Percentiles rank a stretch among this genome's conserved stretches.
These are phyloP conservation scores for Sthenelais limicola DNA, from an alignment of 2,888 invertebrate species.

Conservation along the genomic window DNA sequence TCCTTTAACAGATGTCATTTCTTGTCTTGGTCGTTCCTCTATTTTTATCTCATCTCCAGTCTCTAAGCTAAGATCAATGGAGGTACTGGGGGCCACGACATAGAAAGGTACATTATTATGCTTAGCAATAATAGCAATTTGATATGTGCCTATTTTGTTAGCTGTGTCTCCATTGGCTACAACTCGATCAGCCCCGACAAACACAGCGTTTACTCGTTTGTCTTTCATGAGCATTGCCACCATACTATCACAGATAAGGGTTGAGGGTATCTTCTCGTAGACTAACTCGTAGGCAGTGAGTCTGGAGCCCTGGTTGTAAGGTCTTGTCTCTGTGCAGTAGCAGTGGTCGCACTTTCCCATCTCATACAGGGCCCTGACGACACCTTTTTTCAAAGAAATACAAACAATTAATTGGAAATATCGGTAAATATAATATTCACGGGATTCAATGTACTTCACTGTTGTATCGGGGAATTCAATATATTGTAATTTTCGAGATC, in stretches of 20 bases:
- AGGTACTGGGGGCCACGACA: slow-evolving; percentile 91
- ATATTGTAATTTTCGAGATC: too few relatives aligned
- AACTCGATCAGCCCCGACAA: slow-evolving; percentile 98
- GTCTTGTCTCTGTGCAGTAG: slow-evolving; percentile 97
- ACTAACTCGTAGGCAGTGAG: slow-evolving; percentile 96
- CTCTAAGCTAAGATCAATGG: slow-evolving; percentile 86
- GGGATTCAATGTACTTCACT: background rate
- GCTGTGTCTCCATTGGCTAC: slow-evolving; percentile 98
- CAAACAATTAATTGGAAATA: background rate
- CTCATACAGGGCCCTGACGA: slow-evolving; percentile 87
- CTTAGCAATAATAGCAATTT: slow-evolving; percentile 91
- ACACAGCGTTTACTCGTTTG: slow-evolving; percentile 88
- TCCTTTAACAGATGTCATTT: slow-evolving; percentile 93
- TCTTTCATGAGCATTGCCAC: slow-evolving; percentile 91
- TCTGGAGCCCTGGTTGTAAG: slow-evolving; percentile 92
- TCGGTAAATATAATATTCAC: background rate
- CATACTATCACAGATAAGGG: slow-evolving; percentile 95
- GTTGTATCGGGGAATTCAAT: background rate
- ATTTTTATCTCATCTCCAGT: slow-evolving; percentile 91
- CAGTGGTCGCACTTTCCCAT: slow-evolving; percentile 80
- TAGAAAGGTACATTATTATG: slow-evolving; percentile 95
- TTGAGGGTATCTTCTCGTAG: slow-evolving; percentile 85
- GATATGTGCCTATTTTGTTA: slow-evolving; percentile 85
- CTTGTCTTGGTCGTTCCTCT: slow-evolving; percentile 91
- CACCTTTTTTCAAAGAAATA: slow-evolving; percentile 72